Evolutionary conservation across 2,797 vertebrate species (phyloP).

Genomic region (Danio kyathit): DNA sequence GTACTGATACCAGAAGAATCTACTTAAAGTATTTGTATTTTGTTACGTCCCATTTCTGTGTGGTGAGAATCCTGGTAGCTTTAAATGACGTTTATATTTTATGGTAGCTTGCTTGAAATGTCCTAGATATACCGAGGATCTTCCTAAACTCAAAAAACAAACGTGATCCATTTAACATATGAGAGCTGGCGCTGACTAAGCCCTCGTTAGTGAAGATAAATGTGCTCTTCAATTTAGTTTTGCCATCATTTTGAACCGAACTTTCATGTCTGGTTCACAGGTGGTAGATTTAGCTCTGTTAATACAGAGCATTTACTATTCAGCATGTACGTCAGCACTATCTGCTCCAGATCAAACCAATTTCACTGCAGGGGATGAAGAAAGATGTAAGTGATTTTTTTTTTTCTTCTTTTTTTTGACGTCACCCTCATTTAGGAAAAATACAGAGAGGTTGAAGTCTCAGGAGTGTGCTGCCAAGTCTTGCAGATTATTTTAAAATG

Average conservation of each 20-base stretch:
- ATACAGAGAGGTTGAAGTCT: slow-evolving; percentile 12
- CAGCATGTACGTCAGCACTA: slow-evolving; percentile 32
- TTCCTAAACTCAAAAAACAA: slow-evolving; percentile 10
- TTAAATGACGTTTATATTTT: slow-evolving; percentile 12
- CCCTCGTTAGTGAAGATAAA: slow-evolving; percentile 28
- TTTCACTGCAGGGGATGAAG: slow-evolving; percentile 26
- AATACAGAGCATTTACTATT: slow-evolving; percentile 35
- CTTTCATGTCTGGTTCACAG: slow-evolving; percentile 21
- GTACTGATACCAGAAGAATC: no score
- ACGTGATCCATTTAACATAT: neutral
- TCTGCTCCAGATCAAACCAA: slow-evolving; percentile 46
- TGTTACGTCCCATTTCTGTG: neutral
- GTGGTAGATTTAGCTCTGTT: slow-evolving; percentile 20
- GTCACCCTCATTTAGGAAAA: slow-evolving; percentile 30
- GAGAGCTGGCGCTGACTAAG: slow-evolving; percentile 1
- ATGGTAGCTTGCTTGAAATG: slow-evolving; percentile 12
- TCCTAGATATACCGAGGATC: slow-evolving; percentile 27
- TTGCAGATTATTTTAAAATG: slow-evolving; percentile 33
- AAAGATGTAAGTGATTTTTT: slow-evolving; percentile 38
- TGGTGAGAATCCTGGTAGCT: slow-evolving; percentile 23
- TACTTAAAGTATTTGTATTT: no score
- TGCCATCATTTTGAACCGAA: neutral
- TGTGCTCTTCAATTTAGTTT: slow-evolving; percentile 3
- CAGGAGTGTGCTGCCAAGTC: slow-evolving; percentile 4
- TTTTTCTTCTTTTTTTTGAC: neutral